Evolutionary conservation across 1,140 invertebrate species (phyloP).

Genomic region (Acromyrmex echinatior): DNA sequence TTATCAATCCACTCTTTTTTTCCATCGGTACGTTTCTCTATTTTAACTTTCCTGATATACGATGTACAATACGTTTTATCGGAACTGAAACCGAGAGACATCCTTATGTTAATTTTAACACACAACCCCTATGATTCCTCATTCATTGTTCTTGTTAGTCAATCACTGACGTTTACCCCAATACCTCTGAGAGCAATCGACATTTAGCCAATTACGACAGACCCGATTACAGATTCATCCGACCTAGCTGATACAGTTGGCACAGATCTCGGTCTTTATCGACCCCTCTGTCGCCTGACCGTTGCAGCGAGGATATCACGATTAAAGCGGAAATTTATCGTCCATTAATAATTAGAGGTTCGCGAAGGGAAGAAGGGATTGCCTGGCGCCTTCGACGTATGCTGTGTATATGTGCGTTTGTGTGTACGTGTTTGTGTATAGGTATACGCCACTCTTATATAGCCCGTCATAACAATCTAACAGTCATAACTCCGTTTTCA

Average conservation of each 20-base stretch:
- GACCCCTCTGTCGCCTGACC: constrained; percentile 29
- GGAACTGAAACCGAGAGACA: not conserved
- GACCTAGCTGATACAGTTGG: constrained; percentile 54
- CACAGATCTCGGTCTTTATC: constrained; percentile 63
- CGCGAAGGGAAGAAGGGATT: constrained; percentile 20
- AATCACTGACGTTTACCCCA: constrained; percentile 6
- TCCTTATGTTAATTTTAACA: constrained; percentile 31
- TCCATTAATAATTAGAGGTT: constrained; percentile 70
- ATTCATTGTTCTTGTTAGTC: constrained; percentile 19
- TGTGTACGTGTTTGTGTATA: not conserved
- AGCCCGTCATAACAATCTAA: constrained; percentile 66
- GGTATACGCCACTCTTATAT: constrained; percentile 10
- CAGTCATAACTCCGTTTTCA: constrained; percentile 67
- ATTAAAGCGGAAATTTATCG: constrained; percentile 70
- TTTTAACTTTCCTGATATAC: not conserved
- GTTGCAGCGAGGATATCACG: constrained; percentile 28
- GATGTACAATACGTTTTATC: not conserved
- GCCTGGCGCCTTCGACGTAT: constrained; percentile 22
- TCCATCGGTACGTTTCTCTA: no score
- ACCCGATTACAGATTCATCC: constrained; percentile 49
- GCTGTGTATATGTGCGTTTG: not conserved
- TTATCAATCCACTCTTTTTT: not conserved
- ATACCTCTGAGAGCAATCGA: constrained; percentile 28
- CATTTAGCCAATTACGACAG: constrained; percentile 52
- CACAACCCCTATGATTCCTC: not conserved